Base-by-base conservation (phyloP, 2,113 vertebrate species). In the Scomber scombrus region DNA sequence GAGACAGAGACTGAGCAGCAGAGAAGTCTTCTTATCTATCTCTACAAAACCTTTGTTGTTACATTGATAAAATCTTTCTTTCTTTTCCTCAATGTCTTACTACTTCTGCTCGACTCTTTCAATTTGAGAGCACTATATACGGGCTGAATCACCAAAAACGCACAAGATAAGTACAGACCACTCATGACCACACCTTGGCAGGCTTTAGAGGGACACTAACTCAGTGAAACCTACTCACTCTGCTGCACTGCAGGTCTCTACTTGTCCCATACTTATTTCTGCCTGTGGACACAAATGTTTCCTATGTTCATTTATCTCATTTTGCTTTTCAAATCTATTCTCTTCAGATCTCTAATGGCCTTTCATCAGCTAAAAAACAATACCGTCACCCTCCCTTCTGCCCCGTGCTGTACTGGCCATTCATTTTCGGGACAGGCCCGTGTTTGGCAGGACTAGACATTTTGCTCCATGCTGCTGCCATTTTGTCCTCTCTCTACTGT, bases 401-500 rank as follows among this genome's bases (percentile, higher is more conserved):
- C 7, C 26, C 34, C 2, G 34, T 10, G 34, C 7, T 40, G 34
- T 9, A 43, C 11, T 60, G 7, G 23, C 55, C 31, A 21, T 46
- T 49, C 12, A 19, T 2, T 71, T 67, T 40, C 34, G 34, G 34
- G 34, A 40, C 34, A 0, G 0, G 43, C 34, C 5, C 51, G 43
- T 54, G 29, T 61, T 50, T 81, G 4, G 29, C 63, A 75, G 29
- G 19, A 21, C 54, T 31, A n/a, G 43, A 60, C 56, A 72, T 78
- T 81, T 89, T 26, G 52, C 78, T 70, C 57, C 49, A 49, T 47
- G 64, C 73, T 74, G 62, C 68, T 84, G 84, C 62, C 86, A 80
- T 88, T 86, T 86, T 85, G 87, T 81, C 61, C 64, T 68, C 60
- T 57, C 70, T 62, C 68, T 57, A n/a, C 80, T 51, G 78, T 71